Base-by-base conservation (phyloP, 1,140 invertebrate genomes). In the Lethocerus indicus region DNA sequence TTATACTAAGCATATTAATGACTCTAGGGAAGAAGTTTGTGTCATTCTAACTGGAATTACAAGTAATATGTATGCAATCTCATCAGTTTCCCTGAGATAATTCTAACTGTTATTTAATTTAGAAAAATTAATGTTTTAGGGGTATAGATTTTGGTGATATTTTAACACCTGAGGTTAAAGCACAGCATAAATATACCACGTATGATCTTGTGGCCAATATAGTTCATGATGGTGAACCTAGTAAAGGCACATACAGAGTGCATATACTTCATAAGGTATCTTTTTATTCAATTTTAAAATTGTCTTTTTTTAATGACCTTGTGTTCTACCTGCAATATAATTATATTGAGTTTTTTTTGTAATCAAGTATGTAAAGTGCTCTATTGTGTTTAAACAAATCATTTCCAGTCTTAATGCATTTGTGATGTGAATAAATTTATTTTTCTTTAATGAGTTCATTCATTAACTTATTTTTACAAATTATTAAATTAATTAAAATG, bases 121-220 rank as follows among this genome's bases (percentile, higher is more conserved):
- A n/a, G n/a, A n/a, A n/a, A n/a, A n/a, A 12, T 24, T 42, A 20
- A 9, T 5, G 16, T 23, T 74, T 35, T 56, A 91, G 87, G 61
- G 92, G 93, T 64, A 84, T 98, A 12, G 95, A 99, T 70, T 91
- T 99, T 69, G 90, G 91, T 9, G 95, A 99, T 59, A 86, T 96
- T 57, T 65, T 98, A 43, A 83, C 85, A 2, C 76, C 85, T 12
- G 84, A 90, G 69, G 72, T 86, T 20, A 83, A 84, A 59, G 77
- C 77, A 2, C 73, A 74, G 52, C 81, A 91, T 59, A 78, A 79
- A 49, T 76, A 77, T 50, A 86, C 87, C 44, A 88, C 81, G 0
- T 99, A 99, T 61, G 93, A 99, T 71, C 70, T 99, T 27, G 81
- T 98, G 20, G 93, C 92, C 0, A 99, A 99, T 63, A 89, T 99